phyloP scores from a whole-genome alignment of 2,113 vertebrate species.

The Chamaea fasciata region DNA sequence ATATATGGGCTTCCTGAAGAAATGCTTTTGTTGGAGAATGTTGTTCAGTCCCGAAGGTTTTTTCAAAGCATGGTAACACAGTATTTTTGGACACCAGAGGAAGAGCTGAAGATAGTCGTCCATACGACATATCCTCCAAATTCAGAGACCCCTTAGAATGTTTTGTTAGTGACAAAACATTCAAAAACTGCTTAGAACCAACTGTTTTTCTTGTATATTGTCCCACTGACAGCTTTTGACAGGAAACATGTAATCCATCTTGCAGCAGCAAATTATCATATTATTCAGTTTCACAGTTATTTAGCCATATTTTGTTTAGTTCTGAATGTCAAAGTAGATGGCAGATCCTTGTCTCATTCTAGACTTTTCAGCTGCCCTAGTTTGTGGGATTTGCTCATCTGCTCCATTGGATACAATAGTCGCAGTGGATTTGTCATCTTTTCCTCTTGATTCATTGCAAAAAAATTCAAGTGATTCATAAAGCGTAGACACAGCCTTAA shows the following conservation, averaged over 20 bases:
- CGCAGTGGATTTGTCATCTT: neutral
- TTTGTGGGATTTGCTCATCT: neutral
- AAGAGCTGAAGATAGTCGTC: neutral
- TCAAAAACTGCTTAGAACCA: neutral
- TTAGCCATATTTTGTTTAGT: neutral
- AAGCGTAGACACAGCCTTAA: slow-evolving; percentile 47
- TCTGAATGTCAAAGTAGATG: neutral
- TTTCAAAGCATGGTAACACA: neutral
- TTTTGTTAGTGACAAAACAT: neutral
- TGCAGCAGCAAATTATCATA: neutral
- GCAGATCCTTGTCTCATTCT: neutral
- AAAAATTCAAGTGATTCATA: slow-evolving; percentile 50
- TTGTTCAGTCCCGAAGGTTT: neutral
- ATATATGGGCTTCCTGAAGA: neutral
- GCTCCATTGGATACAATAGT: neutral
- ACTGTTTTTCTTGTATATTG: neutral
- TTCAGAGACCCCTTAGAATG: neutral
- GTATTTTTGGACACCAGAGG: neutral
- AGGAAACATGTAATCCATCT: neutral
- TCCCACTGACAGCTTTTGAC: neutral
- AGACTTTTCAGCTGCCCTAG: neutral
- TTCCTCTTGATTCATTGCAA: slow-evolving; percentile 15
- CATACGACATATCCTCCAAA: neutral
- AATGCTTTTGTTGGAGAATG: neutral
- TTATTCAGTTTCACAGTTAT: neutral